Conservation (phyloP, 2,888 invertebrate genomes). For the Rhagophthalmus giganteus region DNA sequence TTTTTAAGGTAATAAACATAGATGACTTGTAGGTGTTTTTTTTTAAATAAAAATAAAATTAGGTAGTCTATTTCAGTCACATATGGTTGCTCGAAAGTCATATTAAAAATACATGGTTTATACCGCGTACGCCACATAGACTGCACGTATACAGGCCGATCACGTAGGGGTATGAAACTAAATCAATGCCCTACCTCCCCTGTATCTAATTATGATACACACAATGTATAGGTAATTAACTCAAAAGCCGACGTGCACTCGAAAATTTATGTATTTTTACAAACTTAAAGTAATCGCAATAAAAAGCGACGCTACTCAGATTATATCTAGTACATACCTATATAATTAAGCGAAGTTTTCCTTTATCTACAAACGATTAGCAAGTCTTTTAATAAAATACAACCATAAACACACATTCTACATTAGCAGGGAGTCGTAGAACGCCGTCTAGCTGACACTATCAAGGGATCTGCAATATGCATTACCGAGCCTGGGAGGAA, state of each 20-base stretch:
- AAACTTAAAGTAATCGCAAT: constrained; percentile 14
- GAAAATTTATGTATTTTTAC: constrained; percentile 16
- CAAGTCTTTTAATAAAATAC: constrained; percentile 41
- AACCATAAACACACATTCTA: constrained; percentile 44
- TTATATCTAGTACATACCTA: constrained; percentile 31
- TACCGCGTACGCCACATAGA: neutral
- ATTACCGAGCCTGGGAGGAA: constrained; percentile 49
- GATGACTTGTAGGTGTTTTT: too few species aligned
- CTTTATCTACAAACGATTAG: constrained; percentile 41
- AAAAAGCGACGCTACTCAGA: constrained; percentile 16
- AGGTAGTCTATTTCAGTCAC: neutral
- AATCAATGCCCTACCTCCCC: constrained; percentile 2
- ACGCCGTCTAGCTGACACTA: constrained; percentile 40
- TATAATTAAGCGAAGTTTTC: constrained; percentile 40
- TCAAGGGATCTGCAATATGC: constrained; percentile 42
- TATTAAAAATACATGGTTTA: constrained; percentile 4
- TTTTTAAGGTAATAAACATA: too few species aligned
- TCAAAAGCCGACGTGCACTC: constrained; percentile 2
- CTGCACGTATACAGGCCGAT: constrained; percentile 1
- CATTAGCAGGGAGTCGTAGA: constrained; percentile 39
- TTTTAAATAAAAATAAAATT: neutral
- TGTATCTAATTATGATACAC: constrained; percentile 8
- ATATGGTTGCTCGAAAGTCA: constrained; percentile 2
- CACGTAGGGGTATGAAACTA: neutral
- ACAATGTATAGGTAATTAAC: constrained; percentile 15